Base-by-base conservation (phyloP, 2,113 vertebrate species). In the Probosciger aterrimus region DNA sequence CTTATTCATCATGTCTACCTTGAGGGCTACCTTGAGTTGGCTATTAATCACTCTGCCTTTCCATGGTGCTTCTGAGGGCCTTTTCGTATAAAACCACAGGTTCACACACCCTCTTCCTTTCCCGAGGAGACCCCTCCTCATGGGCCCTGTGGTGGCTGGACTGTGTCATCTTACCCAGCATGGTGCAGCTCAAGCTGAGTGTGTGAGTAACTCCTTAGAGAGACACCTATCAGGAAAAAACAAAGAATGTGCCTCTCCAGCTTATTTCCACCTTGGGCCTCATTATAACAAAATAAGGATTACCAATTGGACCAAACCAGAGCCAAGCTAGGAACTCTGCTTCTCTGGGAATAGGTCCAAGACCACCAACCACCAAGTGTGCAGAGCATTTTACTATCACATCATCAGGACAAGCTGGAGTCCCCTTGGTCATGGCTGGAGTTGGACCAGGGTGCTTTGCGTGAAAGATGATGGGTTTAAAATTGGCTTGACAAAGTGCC, bases 261-360 rank as follows among this genome's bases (percentile, higher is more conserved):
- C 63, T 91, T 52, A 67, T 97, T 96, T 97, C 70, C 10, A 84
- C 19, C 19, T 55, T 18, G 46, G 86, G 35, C 74, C 87, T 96
- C 44, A 1, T 97, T 95, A 84, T 22, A 89, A 87, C 53, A 82
- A 28, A 91, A 70, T 20, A 47, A 80, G 60, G 46, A n/a, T 41
- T 86, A 95, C 74, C 93, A 93, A 86, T 69, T 95, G 96, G 95
- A 95, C 64, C 8, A 43, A 90, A 95, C 49, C 17, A 80, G 71
- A 95, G 82, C 69, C 35, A 27, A 90, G 46, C 93, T 96, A 83
- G 86, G 84, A 97, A 41, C 57, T 70, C 15, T 5, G 3, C 16
- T 94, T 96, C 89, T 95, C 93, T 14, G 78, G 97, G 95, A 97
- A 82, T 5, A 49, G 13, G 43, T 94, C 95, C 96, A 95, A 96